phyloP scores from a whole-genome alignment of 1,140 invertebrate species.

The Drosophila watanabei region DNA sequence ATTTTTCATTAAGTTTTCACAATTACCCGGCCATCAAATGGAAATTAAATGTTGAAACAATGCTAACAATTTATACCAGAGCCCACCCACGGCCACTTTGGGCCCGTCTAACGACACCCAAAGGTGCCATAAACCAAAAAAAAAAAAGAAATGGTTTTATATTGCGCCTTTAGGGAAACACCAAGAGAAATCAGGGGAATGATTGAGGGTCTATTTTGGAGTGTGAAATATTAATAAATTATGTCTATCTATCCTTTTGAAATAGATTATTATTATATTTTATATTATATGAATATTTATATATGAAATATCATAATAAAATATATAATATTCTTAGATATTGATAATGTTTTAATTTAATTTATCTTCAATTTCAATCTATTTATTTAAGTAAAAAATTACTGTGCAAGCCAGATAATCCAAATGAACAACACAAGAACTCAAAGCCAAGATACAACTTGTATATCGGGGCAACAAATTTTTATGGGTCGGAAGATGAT shows the following conservation, averaged over 20 bases:
- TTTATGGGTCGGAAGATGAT: conserved; percentile 61
- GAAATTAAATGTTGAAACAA: conserved; percentile 63
- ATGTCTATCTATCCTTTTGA: too few relatives aligned
- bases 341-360: not conserved
- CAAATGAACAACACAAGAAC: not conserved
- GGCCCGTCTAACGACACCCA: conserved; percentile 66
- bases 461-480: conserved; percentile 14
- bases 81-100: conserved; percentile 25
- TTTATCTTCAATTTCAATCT: not conserved
- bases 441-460: conserved; percentile 7
- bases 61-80: conserved; percentile 45
- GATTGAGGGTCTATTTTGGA: not conserved
- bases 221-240: too few relatives aligned
- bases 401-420: not conserved
- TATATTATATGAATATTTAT: not conserved
- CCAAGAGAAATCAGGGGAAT: conserved; percentile 1
- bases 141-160: conserved; percentile 44
- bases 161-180: conserved; percentile 22
- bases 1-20: conserved; percentile 67
- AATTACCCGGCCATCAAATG: conserved; percentile 62
- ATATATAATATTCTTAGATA: not conserved
- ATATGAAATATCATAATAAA: not conserved
- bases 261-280: too few relatives aligned
- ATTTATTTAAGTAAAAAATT: not conserved
- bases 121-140: conserved; percentile 73